Evolutionary conservation across 2,797 vertebrate species (phyloP), one percentile per base, ranked within the genome.

Genomic region (Siniperca undulata): DNA sequence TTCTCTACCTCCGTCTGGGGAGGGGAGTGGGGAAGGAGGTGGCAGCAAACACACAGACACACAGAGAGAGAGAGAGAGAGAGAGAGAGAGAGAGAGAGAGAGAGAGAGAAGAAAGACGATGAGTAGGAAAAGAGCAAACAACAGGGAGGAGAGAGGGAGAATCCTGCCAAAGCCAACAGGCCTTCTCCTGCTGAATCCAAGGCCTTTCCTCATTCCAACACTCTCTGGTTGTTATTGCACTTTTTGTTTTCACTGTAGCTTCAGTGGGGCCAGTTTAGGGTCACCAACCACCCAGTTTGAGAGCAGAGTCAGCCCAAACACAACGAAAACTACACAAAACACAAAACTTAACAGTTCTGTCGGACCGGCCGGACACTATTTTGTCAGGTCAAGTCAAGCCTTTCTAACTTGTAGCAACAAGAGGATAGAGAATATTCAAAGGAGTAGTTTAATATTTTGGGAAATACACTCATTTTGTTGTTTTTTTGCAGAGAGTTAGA

Each of bases 111-210:
- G 30, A 30, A 30, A 40, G n/a, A 62, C 38, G 20, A 62, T 30
- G 64, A 81, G 77, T 52, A 64, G 55, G 30, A 68, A 71, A n/a
- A 40, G 58, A 55, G 60, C 6, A 34, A 44, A 70, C 24, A 42
- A 52, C 24, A 24, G 72, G 22, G 72, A 53, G 70, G 77, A 53
- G 40, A 12, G 19, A 53, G 22, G 8, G 50, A 73, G 56, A 20
- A 13, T 30, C 36, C 34, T 73, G 90, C 88, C 90, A 92, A 89
- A 86, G 86, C 74, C 69, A 91, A 86, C 83, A 88, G 62, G 27
- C 81, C 79, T 81, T 64, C 78, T 85, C 53, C 58, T 78, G 67
- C 78, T 68, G 74, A 27, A 70, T 73, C 68, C 70, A 46, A 76
- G 60, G 74, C 71, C 16, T n/a, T 46, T 66, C 22, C 74, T 90